Evolutionary conservation across 2,113 vertebrate species (phyloP).

Genomic region (Eclectus roratus): DNA sequence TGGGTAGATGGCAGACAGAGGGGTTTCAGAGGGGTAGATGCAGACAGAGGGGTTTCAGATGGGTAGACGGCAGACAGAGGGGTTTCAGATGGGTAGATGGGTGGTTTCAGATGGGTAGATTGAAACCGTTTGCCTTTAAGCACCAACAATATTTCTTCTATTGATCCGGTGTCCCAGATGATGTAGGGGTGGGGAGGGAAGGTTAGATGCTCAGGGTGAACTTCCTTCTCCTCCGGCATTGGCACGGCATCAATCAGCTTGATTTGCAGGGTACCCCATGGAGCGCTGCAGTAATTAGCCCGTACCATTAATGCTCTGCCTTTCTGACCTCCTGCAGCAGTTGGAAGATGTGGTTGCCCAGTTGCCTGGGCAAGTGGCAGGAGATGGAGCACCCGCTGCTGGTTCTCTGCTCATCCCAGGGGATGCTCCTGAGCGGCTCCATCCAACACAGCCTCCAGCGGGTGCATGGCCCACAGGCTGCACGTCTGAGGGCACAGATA

Average conservation of each 20-base stretch:
- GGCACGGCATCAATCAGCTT: not conserved
- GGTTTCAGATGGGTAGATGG: too few species aligned
- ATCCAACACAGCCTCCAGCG: rapidly evolving
- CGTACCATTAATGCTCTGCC: rapidly evolving
- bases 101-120: not conserved
- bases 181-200: not conserved
- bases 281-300: not conserved
- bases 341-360: rapidly evolving
- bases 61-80: too few species aligned
- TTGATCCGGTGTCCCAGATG: not conserved
- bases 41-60: not conserved
- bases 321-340: rapidly evolving
- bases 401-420: rapidly evolving
- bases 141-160: not conserved
- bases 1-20: not conserved
- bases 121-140: not conserved
- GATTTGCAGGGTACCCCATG: not conserved
- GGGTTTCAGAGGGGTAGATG: not conserved
- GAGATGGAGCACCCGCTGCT: not conserved
- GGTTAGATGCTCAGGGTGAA: not conserved
- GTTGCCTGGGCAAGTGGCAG: rapidly evolving
- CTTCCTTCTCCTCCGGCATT: not conserved
- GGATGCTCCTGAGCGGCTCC: not conserved
- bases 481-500: rapidly evolving
- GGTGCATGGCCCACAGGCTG: rapidly evolving